Conservation (phyloP, 1,140 invertebrate genomes). For the Hormaphis cornu region DNA sequence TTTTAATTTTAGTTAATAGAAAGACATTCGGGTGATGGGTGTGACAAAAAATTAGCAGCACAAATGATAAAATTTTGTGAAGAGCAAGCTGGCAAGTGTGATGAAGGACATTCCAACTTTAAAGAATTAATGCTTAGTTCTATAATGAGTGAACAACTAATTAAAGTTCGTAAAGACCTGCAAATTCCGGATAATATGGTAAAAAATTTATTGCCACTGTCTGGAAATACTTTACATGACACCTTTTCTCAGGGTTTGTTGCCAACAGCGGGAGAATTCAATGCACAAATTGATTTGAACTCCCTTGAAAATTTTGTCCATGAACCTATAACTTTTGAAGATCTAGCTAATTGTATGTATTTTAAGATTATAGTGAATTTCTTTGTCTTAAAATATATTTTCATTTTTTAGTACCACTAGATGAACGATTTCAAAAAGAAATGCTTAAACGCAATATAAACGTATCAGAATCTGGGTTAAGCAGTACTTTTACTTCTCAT, state of each 20-base stretch:
- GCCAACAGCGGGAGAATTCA: background rate
- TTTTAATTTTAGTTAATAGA: slow-evolving; percentile 21
- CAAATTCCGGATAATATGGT: slow-evolving; percentile 27
- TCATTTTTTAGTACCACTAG: slow-evolving; percentile 5
- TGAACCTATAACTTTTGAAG: slow-evolving; percentile 1
- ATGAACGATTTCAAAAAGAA: slow-evolving; percentile 24
- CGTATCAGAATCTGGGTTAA: slow-evolving; percentile 10
- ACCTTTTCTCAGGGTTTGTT: slow-evolving; percentile 9
- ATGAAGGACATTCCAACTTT: slow-evolving; percentile 1
- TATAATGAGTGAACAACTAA: slow-evolving; percentile 11
- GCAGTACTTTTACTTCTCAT: slow-evolving; percentile 19
- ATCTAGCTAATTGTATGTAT: slow-evolving; percentile 8
- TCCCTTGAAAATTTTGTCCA: slow-evolving; percentile 20
- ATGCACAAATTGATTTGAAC: slow-evolving; percentile 19
- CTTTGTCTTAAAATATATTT: background rate
- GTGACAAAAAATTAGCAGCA: slow-evolving; percentile 25
- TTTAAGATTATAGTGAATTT: background rate
- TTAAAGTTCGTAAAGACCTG: slow-evolving; percentile 24
- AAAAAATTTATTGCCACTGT: slow-evolving; percentile 18
- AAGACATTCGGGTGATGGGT: slow-evolving; percentile 17
- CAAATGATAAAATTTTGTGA: slow-evolving; percentile 27
- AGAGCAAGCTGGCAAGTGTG: slow-evolving; percentile 18
- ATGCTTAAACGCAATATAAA: slow-evolving; percentile 13
- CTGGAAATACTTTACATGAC: slow-evolving; percentile 1
- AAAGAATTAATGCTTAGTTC: slow-evolving; percentile 25